phyloP scores from a whole-genome alignment of 1,140 invertebrate genomes.

The Danaus plexippus region DNA sequence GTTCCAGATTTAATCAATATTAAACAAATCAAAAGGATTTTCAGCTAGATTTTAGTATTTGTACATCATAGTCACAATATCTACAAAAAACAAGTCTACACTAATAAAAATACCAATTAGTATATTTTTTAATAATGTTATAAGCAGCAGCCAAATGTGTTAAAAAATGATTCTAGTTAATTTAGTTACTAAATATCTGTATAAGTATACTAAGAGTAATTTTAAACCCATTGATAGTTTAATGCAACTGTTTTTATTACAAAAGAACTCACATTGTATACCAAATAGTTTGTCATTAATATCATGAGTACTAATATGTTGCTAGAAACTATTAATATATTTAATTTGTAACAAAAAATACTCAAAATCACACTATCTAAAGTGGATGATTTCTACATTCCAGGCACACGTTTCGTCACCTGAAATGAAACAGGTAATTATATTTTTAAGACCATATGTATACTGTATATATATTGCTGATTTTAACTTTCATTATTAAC shows the following conservation, averaged over 20 bases:
- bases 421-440: slow-evolving; percentile 71
- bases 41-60: not conserved
- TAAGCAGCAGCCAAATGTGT: slow-evolving; percentile 23
- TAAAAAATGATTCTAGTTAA: not conserved
- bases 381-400: slow-evolving; percentile 36
- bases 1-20: slow-evolving; percentile 17
- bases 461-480: too few species aligned
- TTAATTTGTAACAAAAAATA: slow-evolving; percentile 2
- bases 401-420: slow-evolving; percentile 68
- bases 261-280: slow-evolving; percentile 6
- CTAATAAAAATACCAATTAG: not conserved
- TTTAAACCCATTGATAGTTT: not conserved
- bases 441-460: not conserved
- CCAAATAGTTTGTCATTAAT: slow-evolving; percentile 4
- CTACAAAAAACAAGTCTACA: too few species aligned
- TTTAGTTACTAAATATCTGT: not conserved
- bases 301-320: not conserved
- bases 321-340: not conserved
- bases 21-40: slow-evolving; percentile 6
- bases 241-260: not conserved
- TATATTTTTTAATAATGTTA: slow-evolving; percentile 1
- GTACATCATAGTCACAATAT: too few species aligned
- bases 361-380: slow-evolving; percentile 6
- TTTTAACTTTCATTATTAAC: too few species aligned
- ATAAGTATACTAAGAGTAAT: not conserved